Percentiles rank a stretch among this genome's conserved stretches.
Conservation (phyloP, 2,797 vertebrate species). For the Morus bassanus region DNA sequence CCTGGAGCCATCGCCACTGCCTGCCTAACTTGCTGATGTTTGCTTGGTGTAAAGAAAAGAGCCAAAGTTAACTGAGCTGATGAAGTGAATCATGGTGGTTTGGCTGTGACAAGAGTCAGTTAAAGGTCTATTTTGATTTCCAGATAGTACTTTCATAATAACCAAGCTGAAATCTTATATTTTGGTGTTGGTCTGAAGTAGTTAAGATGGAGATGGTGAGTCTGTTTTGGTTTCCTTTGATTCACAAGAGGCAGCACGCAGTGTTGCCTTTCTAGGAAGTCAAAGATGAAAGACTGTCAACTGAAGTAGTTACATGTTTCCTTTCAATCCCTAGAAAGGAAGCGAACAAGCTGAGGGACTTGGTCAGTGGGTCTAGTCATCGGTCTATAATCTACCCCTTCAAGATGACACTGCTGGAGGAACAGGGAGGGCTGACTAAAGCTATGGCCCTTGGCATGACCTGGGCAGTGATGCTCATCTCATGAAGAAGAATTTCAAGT, state of each 20-base stretch:
- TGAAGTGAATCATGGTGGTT: neutral
- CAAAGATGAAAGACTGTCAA: neutral
- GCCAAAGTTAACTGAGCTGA: neutral
- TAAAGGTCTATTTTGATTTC: neutral
- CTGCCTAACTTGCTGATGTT: neutral
- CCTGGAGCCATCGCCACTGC: neutral
- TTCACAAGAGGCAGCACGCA: accelerated
- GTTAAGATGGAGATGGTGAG: neutral
- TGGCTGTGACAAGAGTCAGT: neutral
- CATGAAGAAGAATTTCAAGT: neutral
- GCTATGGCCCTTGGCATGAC: neutral
- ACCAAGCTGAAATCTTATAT: neutral
- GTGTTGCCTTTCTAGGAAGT: neutral
- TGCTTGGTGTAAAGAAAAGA: neutral
- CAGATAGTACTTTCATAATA: neutral
- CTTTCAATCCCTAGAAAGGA: conserved; percentile 25
- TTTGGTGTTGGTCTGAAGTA: neutral
- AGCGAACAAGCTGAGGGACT: neutral
- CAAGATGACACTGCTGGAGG: neutral
- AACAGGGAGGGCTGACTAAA: conserved; percentile 9
- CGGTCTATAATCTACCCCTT: neutral
- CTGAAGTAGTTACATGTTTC: neutral
- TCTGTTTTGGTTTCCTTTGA: neutral
- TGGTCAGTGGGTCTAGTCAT: neutral
- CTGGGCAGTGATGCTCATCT: neutral